phyloP scores from a whole-genome alignment of 2,888 invertebrate genomes.

The Pseudeuparius sepicola region DNA sequence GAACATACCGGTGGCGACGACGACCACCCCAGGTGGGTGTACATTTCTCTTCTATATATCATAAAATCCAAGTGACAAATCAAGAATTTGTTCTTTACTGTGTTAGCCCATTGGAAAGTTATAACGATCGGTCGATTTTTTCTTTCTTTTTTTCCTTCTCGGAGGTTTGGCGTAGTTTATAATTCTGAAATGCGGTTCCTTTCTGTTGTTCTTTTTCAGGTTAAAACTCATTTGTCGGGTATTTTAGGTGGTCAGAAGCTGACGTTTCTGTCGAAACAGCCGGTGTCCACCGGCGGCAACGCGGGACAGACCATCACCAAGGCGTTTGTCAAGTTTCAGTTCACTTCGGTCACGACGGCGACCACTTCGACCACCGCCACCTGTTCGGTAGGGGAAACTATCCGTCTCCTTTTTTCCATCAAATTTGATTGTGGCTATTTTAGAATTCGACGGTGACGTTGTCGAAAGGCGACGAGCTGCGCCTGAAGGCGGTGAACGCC shows the following conservation, averaged over 20 bases:
- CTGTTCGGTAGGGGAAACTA: slow-evolving; percentile 27
- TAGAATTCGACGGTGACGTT: slow-evolving; percentile 21
- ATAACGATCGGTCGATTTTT: no score
- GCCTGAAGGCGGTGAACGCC: slow-evolving; percentile 17
- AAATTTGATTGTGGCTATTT: slow-evolving; percentile 6
- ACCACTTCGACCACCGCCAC: slow-evolving; percentile 28
- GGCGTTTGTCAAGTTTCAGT: slow-evolving; percentile 38
- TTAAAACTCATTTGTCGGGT: no score
- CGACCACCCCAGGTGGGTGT: slow-evolving; percentile 20
- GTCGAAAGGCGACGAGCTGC: slow-evolving; percentile 12
- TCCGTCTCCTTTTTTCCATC: neutral
- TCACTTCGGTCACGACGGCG: slow-evolving; percentile 33
- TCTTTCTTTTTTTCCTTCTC: no score
- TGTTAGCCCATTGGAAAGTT: no score
- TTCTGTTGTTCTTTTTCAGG: no score
- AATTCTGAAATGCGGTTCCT: no score
- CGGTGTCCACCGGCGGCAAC: slow-evolving; percentile 35
- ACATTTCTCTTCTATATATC: slow-evolving; percentile 1
- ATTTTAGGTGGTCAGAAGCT: slow-evolving; percentile 44
- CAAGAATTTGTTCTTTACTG: no score
- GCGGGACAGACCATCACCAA: slow-evolving; percentile 32
- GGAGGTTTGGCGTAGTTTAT: no score
- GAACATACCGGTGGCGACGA: slow-evolving; percentile 35
- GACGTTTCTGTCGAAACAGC: slow-evolving; percentile 45
- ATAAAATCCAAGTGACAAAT: no score